Percentiles rank a stretch among this genome's conserved stretches.
Conservation (phyloP, 92 coral and sea anemone genomes). For the Blastomussa wellsi region DNA sequence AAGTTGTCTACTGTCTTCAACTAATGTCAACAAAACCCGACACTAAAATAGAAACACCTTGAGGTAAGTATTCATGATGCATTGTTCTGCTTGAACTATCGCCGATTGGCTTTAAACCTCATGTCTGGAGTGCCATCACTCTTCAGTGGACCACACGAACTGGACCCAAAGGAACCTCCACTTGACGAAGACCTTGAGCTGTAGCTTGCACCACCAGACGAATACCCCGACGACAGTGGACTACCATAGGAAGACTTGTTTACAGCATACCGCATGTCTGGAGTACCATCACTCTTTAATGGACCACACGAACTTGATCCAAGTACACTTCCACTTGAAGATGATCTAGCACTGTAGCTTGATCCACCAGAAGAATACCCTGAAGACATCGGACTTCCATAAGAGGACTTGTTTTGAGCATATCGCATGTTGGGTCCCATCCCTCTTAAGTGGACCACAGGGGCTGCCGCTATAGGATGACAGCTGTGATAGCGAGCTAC, state of each 20-base stretch:
- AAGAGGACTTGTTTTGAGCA: slow-evolving; percentile 27
- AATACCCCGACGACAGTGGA: not conserved
- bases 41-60: not conserved
- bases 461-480: slow-evolving; percentile 18
- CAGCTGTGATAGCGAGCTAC: not conserved
- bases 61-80: not conserved
- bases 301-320: slow-evolving; percentile 45
- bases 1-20: not conserved
- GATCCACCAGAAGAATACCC: slow-evolving; percentile 26
- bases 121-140: slow-evolving; percentile 69
- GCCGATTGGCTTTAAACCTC: slow-evolving; percentile 47
- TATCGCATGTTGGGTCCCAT: slow-evolving; percentile 67
- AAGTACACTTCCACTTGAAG: slow-evolving; percentile 1
- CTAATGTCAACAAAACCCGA: not conserved
- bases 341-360: slow-evolving; percentile 7
- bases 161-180: not conserved
- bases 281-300: slow-evolving; percentile 60
- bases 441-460: slow-evolving; percentile 30
- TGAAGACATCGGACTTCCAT: slow-evolving; percentile 16
- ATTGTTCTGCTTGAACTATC: slow-evolving; percentile 27
- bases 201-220: slow-evolving; percentile 3
- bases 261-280: slow-evolving; percentile 65
- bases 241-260: slow-evolving; percentile 31
- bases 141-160: slow-evolving; percentile 40
- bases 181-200: slow-evolving; percentile 20